Evolutionary conservation across 2,888 invertebrate species (phyloP).

Genomic region (Chloroclystis v-ata): DNA sequence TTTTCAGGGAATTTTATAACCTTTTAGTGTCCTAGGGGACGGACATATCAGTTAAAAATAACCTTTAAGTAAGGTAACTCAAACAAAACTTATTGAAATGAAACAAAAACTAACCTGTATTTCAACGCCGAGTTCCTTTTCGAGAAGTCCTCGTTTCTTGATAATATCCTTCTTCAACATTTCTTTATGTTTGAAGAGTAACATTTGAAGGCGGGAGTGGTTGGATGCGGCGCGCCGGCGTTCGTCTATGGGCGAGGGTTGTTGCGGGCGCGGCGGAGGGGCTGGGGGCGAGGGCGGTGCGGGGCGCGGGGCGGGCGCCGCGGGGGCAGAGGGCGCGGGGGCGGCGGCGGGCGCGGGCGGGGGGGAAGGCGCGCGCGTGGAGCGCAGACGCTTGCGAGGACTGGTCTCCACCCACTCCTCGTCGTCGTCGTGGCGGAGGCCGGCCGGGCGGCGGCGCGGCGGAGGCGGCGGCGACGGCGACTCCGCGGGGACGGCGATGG

Average conservation of each 20-base stretch:
- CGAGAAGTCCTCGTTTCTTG: constrained; percentile 91
- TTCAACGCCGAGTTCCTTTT: constrained; percentile 92
- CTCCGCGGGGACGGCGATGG: constrained; percentile 49
- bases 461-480: constrained; percentile 43
- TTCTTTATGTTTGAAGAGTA: constrained; percentile 93
- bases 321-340: constrained; percentile 15
- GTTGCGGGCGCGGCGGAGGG: constrained; percentile 29
- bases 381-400: constrained; percentile 52
- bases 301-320: constrained; percentile 22
- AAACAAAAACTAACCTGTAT: constrained; percentile 81
- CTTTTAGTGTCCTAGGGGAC: no score
- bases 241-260: constrained; percentile 53
- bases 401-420: constrained; percentile 67
- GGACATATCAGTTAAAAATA: no score
- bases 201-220: constrained; percentile 82
- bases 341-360: constrained; percentile 36
- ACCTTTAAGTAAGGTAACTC: no score
- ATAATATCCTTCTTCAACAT: constrained; percentile 94
- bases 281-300: constrained; percentile 26
- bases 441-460: constrained; percentile 50
- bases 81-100: neutral
- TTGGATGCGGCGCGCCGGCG: constrained; percentile 76
- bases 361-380: constrained; percentile 25
- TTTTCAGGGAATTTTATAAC: no score
- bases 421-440: constrained; percentile 58